Evolutionary conservation across 2,797 vertebrate species (phyloP), one percentile per base, ranked within the genome.

Genomic region (Acrocephalus scirpaceus): DNA sequence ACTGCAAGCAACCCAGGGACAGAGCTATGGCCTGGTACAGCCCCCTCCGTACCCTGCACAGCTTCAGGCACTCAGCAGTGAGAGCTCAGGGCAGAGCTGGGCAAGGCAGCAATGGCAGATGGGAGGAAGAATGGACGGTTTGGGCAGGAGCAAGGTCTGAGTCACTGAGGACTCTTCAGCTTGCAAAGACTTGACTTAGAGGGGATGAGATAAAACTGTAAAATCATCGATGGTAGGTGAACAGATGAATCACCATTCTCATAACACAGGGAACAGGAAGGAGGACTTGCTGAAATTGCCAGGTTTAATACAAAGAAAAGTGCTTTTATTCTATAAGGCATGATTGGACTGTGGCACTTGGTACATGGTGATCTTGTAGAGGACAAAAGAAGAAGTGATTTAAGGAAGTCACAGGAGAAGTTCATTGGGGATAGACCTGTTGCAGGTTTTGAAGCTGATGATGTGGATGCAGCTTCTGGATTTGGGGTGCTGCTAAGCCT

Each of bases 41-140:
- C 16, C 57, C 14, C 17, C 7, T 48, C 11, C 1, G 0, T 70
- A n/a, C 47, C 73, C 17, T 22, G 11, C 12, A 3, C 0, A 5
- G 65, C 57, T 51, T 72, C 29, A 45, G 67, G 40, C 0, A 1
- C 42, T 56, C 47, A 19, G 3, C 29, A 45, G 76, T n/a, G 29
- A 8, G 51, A 34, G 73, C 32, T 70, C 65, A 56, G 42, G 44
- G 51, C 78, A 87, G 60, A 82, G 8, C 10, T 7, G 9, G n/a
- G 2, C 2, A 23, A 42, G 51, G 3, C 1, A 2, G 19, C 2
- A 0, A 0, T 12, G 60, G 69, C 54, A 34, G 26, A 22, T 0
- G 20, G 60, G 45, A 73, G 51, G 53, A 67, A 16, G 54, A 17
- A 21, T 38, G 83, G 93, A 25, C 36, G 16, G 13, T 61, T 29